phyloP scores from a whole-genome alignment of 2,113 vertebrate species.

The Smithornis capensis region DNA sequence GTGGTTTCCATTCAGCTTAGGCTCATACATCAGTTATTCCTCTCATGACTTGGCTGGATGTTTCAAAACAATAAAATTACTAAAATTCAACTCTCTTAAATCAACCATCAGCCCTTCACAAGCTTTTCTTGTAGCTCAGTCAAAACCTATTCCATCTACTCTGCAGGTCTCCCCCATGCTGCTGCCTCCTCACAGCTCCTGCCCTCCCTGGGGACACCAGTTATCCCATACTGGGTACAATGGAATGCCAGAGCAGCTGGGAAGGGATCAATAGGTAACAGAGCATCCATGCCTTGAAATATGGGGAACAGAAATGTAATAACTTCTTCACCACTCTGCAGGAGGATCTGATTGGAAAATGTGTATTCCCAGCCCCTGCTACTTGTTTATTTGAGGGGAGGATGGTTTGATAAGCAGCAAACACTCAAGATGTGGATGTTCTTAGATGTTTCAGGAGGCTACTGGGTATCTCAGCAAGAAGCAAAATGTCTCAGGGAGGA shows the following conservation, averaged over 20 bases:
- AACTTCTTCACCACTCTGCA: neutral
- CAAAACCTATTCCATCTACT: neutral
- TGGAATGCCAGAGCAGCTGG: neutral
- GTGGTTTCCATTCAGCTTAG: neutral
- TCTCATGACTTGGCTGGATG: neutral
- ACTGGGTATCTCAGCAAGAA: neutral
- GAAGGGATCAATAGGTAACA: neutral
- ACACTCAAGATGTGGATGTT: neutral
- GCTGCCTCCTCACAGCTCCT: neutral
- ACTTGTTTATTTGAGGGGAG: neutral
- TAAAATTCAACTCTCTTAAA: neutral
- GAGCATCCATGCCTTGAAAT: neutral
- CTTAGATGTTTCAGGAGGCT: neutral
- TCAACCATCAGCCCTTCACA: neutral
- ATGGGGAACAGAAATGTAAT: neutral
- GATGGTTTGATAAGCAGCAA: neutral
- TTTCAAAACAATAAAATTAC: neutral
- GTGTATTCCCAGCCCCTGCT: neutral
- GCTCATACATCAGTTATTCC: neutral
- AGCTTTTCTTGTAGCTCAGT: neutral
- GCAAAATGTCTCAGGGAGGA: neutral
- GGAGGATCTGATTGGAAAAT: neutral
- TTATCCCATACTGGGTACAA: neutral
- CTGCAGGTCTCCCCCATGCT: neutral
- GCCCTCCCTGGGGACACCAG: neutral